phyloP scores from a whole-genome alignment of 2,888 invertebrate species.

The Xylocampa areola region DNA sequence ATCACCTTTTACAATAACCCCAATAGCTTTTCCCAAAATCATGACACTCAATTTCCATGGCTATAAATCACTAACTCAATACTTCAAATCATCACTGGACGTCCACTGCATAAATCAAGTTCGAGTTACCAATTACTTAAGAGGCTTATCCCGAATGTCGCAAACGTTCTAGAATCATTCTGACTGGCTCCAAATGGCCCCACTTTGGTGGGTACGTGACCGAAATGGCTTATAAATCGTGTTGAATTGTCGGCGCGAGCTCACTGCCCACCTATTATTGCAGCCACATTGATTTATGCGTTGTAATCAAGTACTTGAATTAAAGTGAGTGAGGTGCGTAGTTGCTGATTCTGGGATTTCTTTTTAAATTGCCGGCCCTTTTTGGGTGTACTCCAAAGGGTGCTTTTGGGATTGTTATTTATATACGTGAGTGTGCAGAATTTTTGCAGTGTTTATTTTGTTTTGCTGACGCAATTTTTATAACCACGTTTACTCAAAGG shows the following conservation, averaged over 20 bases:
- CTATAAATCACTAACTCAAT: slow-evolving; percentile 60
- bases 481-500: slow-evolving; percentile 20
- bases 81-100: slow-evolving; percentile 62
- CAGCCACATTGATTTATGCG: slow-evolving; percentile 70
- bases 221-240: slow-evolving; percentile 83
- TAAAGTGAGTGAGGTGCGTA: slow-evolving; percentile 59
- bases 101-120: slow-evolving; percentile 71
- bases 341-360: slow-evolving; percentile 50
- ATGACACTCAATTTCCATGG: slow-evolving; percentile 38
- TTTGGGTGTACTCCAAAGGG: slow-evolving; percentile 33
- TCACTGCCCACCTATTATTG: slow-evolving; percentile 76
- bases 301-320: slow-evolving; percentile 70
- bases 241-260: slow-evolving; percentile 69
- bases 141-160: slow-evolving; percentile 74
- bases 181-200: slow-evolving; percentile 76
- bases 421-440: slow-evolving; percentile 42
- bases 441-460: slow-evolving; percentile 43
- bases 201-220: slow-evolving; percentile 83
- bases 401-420: slow-evolving; percentile 45
- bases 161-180: slow-evolving; percentile 75
- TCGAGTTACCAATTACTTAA: slow-evolving; percentile 78
- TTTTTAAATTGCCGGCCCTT: slow-evolving; percentile 44
- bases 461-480: slow-evolving; percentile 46
- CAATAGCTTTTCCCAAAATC: slow-evolving; percentile 19
- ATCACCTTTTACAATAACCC: slow-evolving; percentile 11